Evolutionary conservation across 2,797 vertebrate genomes (phyloP).

Genomic region (Lophotriccus pileatus): DNA sequence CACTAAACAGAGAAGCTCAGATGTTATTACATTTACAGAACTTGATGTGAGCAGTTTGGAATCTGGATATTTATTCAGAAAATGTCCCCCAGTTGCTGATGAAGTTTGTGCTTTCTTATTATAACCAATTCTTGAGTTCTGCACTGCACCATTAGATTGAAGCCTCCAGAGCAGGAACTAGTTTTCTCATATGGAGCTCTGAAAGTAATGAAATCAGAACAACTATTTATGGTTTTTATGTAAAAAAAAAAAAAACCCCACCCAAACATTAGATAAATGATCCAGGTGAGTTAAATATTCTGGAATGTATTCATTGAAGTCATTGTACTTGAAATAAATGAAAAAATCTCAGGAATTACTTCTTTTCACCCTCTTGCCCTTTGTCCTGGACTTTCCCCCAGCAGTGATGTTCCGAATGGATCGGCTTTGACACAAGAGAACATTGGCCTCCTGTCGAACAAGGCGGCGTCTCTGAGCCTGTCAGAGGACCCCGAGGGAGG

Average conservation of each 20-base stretch:
- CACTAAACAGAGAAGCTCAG: not conserved
- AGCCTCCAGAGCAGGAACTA: not conserved
- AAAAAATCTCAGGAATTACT: not conserved
- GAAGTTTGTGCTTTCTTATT: not conserved
- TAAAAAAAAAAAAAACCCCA: not conserved
- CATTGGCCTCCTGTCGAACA: conserved; percentile 88
- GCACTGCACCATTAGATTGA: not conserved
- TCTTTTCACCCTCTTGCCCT: not conserved
- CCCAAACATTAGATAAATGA: not conserved
- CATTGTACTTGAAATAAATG: not conserved
- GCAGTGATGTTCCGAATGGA: conserved; percentile 92
- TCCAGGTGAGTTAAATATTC: not conserved
- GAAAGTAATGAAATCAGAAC: not conserved
- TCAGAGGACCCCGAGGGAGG: conserved; percentile 83
- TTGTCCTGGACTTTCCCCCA: not conserved
- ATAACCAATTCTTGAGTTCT: not conserved
- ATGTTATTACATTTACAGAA: not conserved
- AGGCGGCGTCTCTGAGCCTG: conserved; percentile 86
- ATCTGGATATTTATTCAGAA: not conserved
- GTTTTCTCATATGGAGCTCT: not conserved
- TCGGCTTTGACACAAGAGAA: conserved; percentile 85
- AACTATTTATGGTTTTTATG: not conserved
- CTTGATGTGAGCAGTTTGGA: not conserved
- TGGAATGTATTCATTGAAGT: not conserved
- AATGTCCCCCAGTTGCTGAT: not conserved